Conservation (phyloP, 1,140 invertebrate genomes). For the Drosophila equinoxialis region DNA sequence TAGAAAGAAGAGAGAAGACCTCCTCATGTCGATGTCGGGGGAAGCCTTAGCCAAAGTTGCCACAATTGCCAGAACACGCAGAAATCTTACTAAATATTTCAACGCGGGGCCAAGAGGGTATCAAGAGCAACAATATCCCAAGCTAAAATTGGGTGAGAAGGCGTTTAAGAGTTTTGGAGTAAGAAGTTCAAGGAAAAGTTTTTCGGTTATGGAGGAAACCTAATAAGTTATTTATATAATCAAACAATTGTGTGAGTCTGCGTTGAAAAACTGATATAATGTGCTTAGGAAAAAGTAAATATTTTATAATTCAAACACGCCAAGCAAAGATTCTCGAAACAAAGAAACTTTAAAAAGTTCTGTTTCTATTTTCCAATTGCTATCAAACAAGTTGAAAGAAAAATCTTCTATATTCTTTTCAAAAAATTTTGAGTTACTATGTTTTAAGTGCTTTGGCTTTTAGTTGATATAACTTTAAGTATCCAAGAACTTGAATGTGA, state of each 20-base stretch:
- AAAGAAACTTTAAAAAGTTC: too few species aligned
- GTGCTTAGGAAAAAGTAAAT: background rate
- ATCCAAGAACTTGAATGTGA: too few species aligned
- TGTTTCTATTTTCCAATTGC: too few species aligned
- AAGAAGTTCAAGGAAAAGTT: constrained; percentile 9
- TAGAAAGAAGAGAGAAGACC: too few species aligned
- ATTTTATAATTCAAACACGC: too few species aligned
- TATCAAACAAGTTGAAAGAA: too few species aligned
- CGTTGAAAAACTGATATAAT: background rate
- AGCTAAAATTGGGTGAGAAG: constrained; percentile 22
- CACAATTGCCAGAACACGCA: constrained; percentile 56
- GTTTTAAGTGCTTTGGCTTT: too few species aligned
- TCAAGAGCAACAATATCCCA: constrained; percentile 33
- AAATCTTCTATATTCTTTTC: too few species aligned
- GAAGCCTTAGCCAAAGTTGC: constrained; percentile 68
- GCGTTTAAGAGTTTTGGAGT: background rate
- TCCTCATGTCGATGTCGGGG: background rate
- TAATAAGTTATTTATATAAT: constrained; percentile 38
- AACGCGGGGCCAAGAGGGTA: constrained; percentile 45
- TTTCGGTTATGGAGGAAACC: constrained; percentile 33
- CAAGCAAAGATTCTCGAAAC: too few species aligned
- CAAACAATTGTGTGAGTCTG: background rate
- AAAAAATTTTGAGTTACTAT: too few species aligned
- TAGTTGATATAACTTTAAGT: too few species aligned
- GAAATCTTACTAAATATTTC: constrained; percentile 78